These are phyloP conservation scores for Burhinus bistriatus DNA, from an alignment of 2,113 vertebrate genomes.

Conservation along the genomic window DNA sequence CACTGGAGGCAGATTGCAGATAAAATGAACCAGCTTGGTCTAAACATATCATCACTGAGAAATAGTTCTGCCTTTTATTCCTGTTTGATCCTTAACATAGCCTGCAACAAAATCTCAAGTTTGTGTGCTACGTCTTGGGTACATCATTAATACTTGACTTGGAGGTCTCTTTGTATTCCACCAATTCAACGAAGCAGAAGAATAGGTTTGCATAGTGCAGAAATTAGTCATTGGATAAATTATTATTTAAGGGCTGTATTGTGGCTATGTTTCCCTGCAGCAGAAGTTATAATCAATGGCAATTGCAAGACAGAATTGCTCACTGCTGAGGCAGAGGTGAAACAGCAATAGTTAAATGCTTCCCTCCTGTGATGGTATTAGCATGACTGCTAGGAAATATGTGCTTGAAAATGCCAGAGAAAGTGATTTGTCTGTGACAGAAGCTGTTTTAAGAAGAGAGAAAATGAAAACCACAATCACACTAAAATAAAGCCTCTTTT, in stretches of 20 bases:
- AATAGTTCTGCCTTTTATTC: background rate
- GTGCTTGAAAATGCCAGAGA: constrained; percentile 40
- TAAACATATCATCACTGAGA: background rate
- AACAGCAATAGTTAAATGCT: constrained; percentile 31
- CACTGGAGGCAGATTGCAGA: background rate
- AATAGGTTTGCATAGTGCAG: background rate
- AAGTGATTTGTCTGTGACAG: constrained; percentile 61
- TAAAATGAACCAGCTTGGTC: background rate
- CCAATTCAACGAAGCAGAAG: background rate
- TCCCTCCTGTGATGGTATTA: constrained; percentile 45
- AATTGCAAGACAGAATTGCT: background rate
- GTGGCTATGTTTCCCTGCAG: background rate
- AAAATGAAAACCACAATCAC: constrained; percentile 59
- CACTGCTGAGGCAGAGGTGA: background rate
- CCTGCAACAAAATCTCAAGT: background rate
- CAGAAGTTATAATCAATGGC: background rate
- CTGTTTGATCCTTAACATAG: background rate
- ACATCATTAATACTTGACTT: background rate
- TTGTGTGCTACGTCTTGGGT: background rate
- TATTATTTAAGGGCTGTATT: background rate
- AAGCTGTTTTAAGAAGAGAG: constrained; percentile 39
- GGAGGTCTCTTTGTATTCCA: background rate
- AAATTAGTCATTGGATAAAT: background rate
- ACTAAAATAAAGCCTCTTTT: constrained; percentile 56
- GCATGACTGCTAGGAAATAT: constrained; percentile 44